Evolutionary conservation across 2,797 vertebrate species (phyloP), one percentile per base, ranked within the genome.

Genomic region (Scolopax rusticola): DNA sequence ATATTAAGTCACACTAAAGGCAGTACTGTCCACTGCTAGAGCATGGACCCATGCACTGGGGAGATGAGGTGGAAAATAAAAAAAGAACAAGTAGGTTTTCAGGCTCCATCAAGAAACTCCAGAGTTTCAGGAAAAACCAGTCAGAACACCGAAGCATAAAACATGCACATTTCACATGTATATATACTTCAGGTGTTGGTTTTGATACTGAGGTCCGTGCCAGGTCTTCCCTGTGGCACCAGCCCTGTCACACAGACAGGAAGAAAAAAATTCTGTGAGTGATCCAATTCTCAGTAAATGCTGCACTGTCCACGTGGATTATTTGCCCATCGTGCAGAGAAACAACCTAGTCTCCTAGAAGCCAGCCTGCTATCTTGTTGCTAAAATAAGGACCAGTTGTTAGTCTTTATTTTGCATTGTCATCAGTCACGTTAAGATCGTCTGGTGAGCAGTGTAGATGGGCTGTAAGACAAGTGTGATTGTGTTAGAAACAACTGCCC

Each of bases 161-260:
- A 16, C 1, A 9, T 8, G 11, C 21, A 23, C 5, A 17, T 27
- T 54, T 27, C 56, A 51, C 2, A 0, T 9, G 2, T 15, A 23
- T 5, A 50, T 15, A 16, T 40, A 14, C 19, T 64, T 56, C 65
- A 86, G 70, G 38, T 67, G 45, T 28, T 71, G 43, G n/a, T 9
- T 54, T 64, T n/a, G 32, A 21, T 15, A 6, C 12, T 18, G 40
- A 83, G n/a, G 27, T 47, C 63, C 24, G 0, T 30, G 47, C 27
- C 33, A 38, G 23, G 14, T 8, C 23, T 68, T 16, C 20, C 16
- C 9, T 21, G 12, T 18, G 25, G 30, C n/a, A 79, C 13, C 32
- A 61, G 36, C 59, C 28, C 38, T 61, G 38, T 64, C 14, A 8
- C 9, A 8, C 3, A 43, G 43, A 32, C 4, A 23, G 12, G 56